Evolutionary conservation across 2,888 invertebrate species (phyloP).

Genomic region (Apodemia hepburni): DNA sequence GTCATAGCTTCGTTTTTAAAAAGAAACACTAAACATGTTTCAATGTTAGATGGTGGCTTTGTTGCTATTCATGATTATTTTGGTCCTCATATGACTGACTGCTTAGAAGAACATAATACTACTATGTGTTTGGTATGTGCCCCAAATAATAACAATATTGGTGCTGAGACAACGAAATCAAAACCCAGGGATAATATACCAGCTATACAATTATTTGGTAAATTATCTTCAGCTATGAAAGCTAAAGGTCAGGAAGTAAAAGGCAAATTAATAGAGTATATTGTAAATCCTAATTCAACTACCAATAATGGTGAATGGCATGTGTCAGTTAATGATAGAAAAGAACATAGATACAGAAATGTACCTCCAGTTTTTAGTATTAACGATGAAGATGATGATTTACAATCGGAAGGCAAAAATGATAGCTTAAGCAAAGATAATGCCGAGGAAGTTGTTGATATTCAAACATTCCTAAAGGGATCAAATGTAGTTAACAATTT

Average conservation of each 20-base stretch:
- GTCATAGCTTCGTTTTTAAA: constrained; percentile 98
- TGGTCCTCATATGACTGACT: constrained; percentile 88
- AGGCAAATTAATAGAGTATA: constrained; percentile 95
- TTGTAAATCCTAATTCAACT: constrained; percentile 90
- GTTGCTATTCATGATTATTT: constrained; percentile 91
- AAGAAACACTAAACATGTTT: constrained; percentile 95
- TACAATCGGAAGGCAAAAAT: constrained; percentile 51
- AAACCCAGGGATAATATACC: constrained; percentile 58
- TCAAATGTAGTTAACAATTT: constrained; percentile 92
- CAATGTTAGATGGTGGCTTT: constrained; percentile 95
- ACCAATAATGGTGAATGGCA: constrained; percentile 84
- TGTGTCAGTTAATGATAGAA: constrained; percentile 90
- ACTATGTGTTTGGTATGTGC: constrained; percentile 91
- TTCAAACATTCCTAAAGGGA: constrained; percentile 90
- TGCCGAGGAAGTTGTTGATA: constrained; percentile 87
- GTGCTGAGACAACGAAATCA: constrained; percentile 42
- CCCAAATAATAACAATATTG: constrained; percentile 67
- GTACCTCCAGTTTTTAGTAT: constrained; percentile 96
- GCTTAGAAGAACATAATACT: constrained; percentile 91
- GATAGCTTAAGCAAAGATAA: constrained; percentile 81
- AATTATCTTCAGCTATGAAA: constrained; percentile 93
- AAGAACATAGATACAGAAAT: constrained; percentile 93
- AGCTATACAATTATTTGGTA: constrained; percentile 88
- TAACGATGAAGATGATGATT: constrained; percentile 87
- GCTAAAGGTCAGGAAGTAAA: constrained; percentile 95